Conservation (phyloP, 92 coral and sea anemone genomes). For the Isaurus tuberculatus region DNA sequence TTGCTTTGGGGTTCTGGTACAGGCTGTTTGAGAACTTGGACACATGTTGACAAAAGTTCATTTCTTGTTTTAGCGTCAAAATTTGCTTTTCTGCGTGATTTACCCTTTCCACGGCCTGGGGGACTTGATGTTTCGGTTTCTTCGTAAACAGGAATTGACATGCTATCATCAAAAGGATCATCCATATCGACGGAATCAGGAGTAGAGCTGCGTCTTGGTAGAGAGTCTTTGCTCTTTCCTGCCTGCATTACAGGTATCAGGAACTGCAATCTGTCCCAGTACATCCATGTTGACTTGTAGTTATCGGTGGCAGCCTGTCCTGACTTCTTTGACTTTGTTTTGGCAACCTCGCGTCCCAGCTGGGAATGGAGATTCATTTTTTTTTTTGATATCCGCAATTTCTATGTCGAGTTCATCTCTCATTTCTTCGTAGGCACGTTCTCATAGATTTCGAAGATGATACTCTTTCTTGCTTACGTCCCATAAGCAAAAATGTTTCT, state of each 20-base stretch:
- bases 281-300: slow-evolving; percentile 56
- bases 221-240: slow-evolving; percentile 56
- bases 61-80: slow-evolving; percentile 44
- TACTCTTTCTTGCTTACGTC: slow-evolving; percentile 31
- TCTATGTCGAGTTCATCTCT: slow-evolving; percentile 38
- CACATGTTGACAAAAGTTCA: slow-evolving; percentile 62
- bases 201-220: slow-evolving; percentile 52
- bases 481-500: slow-evolving; percentile 53
- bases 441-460: slow-evolving; percentile 43
- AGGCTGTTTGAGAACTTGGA: slow-evolving; percentile 64
- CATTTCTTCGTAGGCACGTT: slow-evolving; percentile 43
- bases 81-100: slow-evolving; percentile 42
- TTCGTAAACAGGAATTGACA: slow-evolving; percentile 38
- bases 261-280: slow-evolving; percentile 63
- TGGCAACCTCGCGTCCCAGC: not conserved
- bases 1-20: slow-evolving; percentile 38
- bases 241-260: slow-evolving; percentile 58
- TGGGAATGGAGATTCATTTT: slow-evolving; percentile 15
- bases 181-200: slow-evolving; percentile 26
- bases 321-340: slow-evolving; percentile 36
- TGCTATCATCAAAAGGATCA: slow-evolving; percentile 45
- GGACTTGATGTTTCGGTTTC: slow-evolving; percentile 53
- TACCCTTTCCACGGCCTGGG: slow-evolving; percentile 39
- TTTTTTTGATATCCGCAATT: slow-evolving; percentile 49
- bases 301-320: slow-evolving; percentile 53